A percentile compares a stretch with the other conserved stretches of the same genome.
These are phyloP conservation scores for Myxocyprinus asiaticus DNA, from an alignment of 2,113 vertebrate genomes.

Conservation along the genomic window DNA sequence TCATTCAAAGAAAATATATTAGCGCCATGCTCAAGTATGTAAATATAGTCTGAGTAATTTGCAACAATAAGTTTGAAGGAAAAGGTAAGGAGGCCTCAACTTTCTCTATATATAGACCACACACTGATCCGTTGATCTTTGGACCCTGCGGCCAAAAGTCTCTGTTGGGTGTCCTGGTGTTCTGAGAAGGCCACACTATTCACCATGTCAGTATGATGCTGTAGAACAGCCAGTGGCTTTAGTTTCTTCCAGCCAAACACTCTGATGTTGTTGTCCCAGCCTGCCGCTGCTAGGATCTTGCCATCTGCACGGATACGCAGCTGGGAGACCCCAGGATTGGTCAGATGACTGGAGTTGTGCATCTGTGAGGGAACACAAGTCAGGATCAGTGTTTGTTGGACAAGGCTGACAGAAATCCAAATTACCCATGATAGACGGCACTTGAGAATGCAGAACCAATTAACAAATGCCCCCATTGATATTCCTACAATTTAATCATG, in stretches of 20 bases:
- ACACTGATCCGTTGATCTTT: slow-evolving; percentile 90
- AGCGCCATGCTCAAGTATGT: background rate
- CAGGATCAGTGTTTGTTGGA: background rate
- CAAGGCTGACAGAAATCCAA: background rate
- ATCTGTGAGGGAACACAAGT: slow-evolving; percentile 71
- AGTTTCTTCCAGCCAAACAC: slow-evolving; percentile 90
- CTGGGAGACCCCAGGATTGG: slow-evolving; percentile 89
- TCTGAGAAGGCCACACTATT: slow-evolving; percentile 86
- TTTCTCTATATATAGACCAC: slow-evolving; percentile 86
- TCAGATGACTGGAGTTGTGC: slow-evolving; percentile 72
- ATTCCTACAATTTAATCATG: background rate
- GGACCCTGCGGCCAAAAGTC: slow-evolving; percentile 89
- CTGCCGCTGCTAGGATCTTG: slow-evolving; percentile 85
- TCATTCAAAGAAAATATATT: slow-evolving; percentile 13
- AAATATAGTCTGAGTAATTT: slow-evolving; percentile 20
- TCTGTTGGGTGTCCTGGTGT: slow-evolving; percentile 66
- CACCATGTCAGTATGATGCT: slow-evolving; percentile 84
- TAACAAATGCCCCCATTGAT: too few species aligned
- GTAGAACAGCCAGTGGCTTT: slow-evolving; percentile 86
- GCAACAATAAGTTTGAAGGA: slow-evolving; percentile 11
- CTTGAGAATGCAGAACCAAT: too few species aligned
- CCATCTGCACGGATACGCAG: slow-evolving; percentile 81
- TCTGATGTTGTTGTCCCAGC: slow-evolving; percentile 91
- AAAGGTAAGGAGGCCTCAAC: slow-evolving; percentile 39
- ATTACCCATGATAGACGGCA: background rate